Evolutionary conservation across 2,888 invertebrate genomes (phyloP).

Genomic region (Mimumesa dahlbomi): DNA sequence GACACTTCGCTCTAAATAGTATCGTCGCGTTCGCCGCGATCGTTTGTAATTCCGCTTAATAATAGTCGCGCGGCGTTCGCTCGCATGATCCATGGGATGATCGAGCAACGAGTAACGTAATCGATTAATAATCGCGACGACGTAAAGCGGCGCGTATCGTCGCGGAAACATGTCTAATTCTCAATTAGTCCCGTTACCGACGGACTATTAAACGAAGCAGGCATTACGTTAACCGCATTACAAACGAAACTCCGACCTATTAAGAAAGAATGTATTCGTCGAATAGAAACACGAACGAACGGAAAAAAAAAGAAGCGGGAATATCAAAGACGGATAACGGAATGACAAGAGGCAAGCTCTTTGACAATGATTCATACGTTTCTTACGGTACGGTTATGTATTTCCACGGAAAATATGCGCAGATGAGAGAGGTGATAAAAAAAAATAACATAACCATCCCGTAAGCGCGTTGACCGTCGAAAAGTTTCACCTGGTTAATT

Average conservation of each 20-base stretch:
- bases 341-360: constrained; percentile 23
- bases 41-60: constrained; percentile 51
- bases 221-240: too few relatives aligned
- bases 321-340: constrained; percentile 45
- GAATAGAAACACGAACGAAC: too few relatives aligned
- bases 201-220: background rate
- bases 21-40: too few relatives aligned
- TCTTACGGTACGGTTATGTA: constrained; percentile 43
- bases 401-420: constrained; percentile 14
- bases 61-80: constrained; percentile 8
- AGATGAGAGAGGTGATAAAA: constrained; percentile 7
- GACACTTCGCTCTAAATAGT: constrained; percentile 23
- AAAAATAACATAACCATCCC: too few relatives aligned
- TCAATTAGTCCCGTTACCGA: constrained; percentile 6
- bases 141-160: constrained; percentile 20
- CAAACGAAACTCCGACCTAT: too few relatives aligned
- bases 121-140: constrained; percentile 34
- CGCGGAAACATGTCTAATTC: constrained; percentile 2
- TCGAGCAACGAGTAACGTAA: constrained; percentile 15
- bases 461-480: too few relatives aligned
- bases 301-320: constrained; percentile 11
- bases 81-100: too few relatives aligned
- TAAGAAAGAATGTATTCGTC: too few relatives aligned
- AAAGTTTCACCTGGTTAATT: too few relatives aligned
- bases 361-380: constrained; percentile 51